Base-by-base conservation (phyloP, 92 coral and sea anemone genomes). In the Phenganax subtilis region DNA sequence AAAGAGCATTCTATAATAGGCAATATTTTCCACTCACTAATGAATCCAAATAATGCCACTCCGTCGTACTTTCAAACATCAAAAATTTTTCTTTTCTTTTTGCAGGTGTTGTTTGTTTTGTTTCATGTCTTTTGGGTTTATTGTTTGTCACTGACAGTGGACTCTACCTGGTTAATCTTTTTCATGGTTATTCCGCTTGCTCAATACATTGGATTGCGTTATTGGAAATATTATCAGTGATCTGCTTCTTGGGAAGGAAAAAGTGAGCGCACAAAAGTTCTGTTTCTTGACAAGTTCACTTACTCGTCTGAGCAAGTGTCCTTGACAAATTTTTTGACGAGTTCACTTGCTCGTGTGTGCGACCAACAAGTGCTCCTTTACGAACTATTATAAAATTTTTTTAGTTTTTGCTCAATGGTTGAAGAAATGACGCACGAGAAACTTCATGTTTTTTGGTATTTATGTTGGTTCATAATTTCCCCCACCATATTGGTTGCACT, bases 121-220 rank as follows among this genome's bases (percentile, higher is more conserved):
- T 77, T 12, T 30, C 57, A 12, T 77, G 82, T 14, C 53, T 77
- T 51, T 12, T 77, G 12, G 82, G 82, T 6, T 54, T 77, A 0
- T 1, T 77, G 6, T 77, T 77, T 15, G 82, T 77, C 71, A 77
- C 82, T 3, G 82, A 77, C 47, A 60, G 82, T 28, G 82, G 82
- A 0, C 72, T 77, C 6, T 77, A 77, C 31, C 51, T 77, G 11
- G 82, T 77, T 4, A 60, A 77, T 47, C 71, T 77, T 3, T 77
- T 77, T 64, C 64, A 77, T 29, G 66, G 52, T 31, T 77, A 77
- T 44, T 47, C 71, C 12, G 57, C 72, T 15, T 58, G 82, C 62
- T 44, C 82, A 12, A 27, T 77, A 31, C 82, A 58, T 8, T 77
- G 82, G 82, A 27, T 77, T 3, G 82, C 71, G 0, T 57, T 77